phyloP scores from a whole-genome alignment of 2,888 invertebrate genomes.

The Camptogramma bilineatum region DNA sequence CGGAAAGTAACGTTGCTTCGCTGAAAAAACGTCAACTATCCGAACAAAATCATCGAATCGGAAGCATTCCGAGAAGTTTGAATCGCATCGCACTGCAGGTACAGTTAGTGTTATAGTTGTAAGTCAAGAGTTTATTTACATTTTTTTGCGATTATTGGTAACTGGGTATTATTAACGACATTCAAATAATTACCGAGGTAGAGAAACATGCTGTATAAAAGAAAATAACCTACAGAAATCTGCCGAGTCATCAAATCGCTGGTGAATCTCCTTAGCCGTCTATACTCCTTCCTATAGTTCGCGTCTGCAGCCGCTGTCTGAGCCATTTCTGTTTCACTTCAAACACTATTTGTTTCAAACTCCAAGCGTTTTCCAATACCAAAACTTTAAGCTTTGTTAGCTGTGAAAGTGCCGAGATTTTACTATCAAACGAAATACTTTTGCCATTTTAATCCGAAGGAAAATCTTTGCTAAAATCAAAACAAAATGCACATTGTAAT shows the following conservation, averaged over 20 bases:
- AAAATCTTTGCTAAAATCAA: not conserved
- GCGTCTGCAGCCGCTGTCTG: conserved; percentile 66
- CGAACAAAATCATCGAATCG: no score
- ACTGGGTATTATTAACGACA: no score
- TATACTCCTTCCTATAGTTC: conserved; percentile 89
- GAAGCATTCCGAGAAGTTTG: no score
- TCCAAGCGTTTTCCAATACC: conserved; percentile 41
- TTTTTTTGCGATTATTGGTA: not conserved
- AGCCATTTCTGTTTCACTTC: conserved; percentile 56
- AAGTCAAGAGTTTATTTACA: no score
- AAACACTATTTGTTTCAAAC: conserved; percentile 30
- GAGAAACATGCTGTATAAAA: not conserved
- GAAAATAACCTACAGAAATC: conserved; percentile 86
- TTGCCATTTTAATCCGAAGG: conserved; percentile 3
- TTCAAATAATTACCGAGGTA: no score
- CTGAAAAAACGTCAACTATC: no score
- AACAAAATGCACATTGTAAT: conserved; percentile 2
- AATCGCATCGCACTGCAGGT: no score
- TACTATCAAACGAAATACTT: not conserved
- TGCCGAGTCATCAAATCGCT: conserved; percentile 88
- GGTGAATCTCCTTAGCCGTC: conserved; percentile 88
- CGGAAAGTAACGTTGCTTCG: no score
- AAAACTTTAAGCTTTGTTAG: conserved; percentile 44
- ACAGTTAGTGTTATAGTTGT: no score
- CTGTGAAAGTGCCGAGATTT: conserved; percentile 18